These are phyloP conservation scores for Microdon myrmicae DNA, from an alignment of 2,888 invertebrate species.

Conservation along the genomic window DNA sequence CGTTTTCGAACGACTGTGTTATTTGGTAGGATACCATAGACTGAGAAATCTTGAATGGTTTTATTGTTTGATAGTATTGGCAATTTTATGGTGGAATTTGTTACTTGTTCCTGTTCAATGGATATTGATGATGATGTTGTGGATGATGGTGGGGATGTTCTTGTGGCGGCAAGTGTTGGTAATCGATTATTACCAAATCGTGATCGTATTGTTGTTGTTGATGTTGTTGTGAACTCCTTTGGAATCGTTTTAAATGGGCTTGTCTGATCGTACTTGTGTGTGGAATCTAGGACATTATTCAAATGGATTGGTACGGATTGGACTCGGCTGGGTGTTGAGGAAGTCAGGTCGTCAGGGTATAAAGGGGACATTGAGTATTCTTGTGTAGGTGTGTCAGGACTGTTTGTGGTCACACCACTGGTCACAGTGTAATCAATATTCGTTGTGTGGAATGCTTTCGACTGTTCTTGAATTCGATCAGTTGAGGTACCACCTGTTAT, in stretches of 20 bases:
- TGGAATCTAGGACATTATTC: slow-evolving; percentile 47
- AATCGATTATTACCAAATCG: slow-evolving; percentile 42
- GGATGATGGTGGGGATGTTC: slow-evolving; percentile 37
- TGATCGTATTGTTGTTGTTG: slow-evolving; percentile 40
- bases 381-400: slow-evolving; percentile 5
- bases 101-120: slow-evolving; percentile 24
- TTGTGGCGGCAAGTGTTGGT: slow-evolving; percentile 35
- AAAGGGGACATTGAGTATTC: slow-evolving; percentile 23
- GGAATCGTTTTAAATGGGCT: slow-evolving; percentile 44
- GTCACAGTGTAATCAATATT: slow-evolving; percentile 16
- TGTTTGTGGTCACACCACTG: slow-evolving; percentile 34
- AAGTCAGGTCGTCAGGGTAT: slow-evolving; percentile 20
- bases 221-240: slow-evolving; percentile 22
- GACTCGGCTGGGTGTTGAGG: slow-evolving; percentile 27
- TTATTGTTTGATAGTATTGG: no score
- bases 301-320: slow-evolving; percentile 40
- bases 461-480: slow-evolving; percentile 15
- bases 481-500: slow-evolving; percentile 30
- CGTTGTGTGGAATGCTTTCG: slow-evolving; percentile 4
- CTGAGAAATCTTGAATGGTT: slow-evolving; percentile 72
- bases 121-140: slow-evolving; percentile 19
- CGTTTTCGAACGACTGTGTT: slow-evolving; percentile 83
- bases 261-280: slow-evolving; percentile 45
- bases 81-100: slow-evolving; percentile 25
- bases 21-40: slow-evolving; percentile 81